Evolutionary conservation across 53 echinoderm and acorn worm species (phyloP).

Genomic region (Henricia sp.): DNA sequence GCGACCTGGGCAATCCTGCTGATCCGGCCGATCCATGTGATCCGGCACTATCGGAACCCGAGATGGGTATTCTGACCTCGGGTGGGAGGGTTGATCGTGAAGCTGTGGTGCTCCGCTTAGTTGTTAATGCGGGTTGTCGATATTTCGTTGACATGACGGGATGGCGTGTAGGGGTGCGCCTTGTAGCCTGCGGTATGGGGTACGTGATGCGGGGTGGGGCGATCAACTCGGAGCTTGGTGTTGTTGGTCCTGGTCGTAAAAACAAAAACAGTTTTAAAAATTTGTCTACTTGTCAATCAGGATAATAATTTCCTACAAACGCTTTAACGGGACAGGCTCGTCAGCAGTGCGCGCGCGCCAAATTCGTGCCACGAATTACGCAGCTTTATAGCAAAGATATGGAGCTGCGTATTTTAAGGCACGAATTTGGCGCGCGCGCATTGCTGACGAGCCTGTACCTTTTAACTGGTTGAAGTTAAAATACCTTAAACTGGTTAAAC

Average conservation of each 20-base stretch:
- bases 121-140: neutral
- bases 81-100: slow-evolving; percentile 12
- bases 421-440: too few relatives aligned
- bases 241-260: slow-evolving; percentile 45
- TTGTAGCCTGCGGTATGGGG: slow-evolving; percentile 11
- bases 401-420: too few relatives aligned
- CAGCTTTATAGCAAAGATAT: too few relatives aligned
- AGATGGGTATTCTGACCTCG: neutral
- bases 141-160: neutral
- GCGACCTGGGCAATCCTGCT: neutral
- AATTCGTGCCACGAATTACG: too few relatives aligned
- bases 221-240: slow-evolving; percentile 60
- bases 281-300: too few relatives aligned
- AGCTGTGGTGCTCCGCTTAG: slow-evolving; percentile 7
- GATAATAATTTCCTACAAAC: too few relatives aligned
- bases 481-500: neutral
- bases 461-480: too few relatives aligned
- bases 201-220: slow-evolving; percentile 41
- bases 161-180: neutral
- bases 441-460: too few relatives aligned
- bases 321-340: too few relatives aligned
- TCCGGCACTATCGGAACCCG: neutral
- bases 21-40: neutral
- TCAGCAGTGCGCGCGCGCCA: too few relatives aligned
- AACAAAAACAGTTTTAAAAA: neutral